These are phyloP conservation scores for Psittacus erithacus DNA, from an alignment of 2,113 vertebrate genomes.

Conservation along the genomic window DNA sequence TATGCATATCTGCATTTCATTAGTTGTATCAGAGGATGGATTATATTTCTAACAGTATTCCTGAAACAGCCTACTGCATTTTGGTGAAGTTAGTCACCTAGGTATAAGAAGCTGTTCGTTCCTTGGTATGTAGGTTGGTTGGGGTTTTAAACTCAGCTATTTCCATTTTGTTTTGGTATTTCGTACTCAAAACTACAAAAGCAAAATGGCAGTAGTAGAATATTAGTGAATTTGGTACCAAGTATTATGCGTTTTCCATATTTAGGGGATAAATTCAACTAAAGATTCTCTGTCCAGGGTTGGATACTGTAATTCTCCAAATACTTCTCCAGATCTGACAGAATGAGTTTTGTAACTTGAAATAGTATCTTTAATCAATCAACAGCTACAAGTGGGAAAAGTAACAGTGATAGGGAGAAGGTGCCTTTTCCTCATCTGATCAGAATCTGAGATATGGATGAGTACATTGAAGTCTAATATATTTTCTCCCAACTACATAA, in stretches of 20 bases:
- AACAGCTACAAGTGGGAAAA: neutral
- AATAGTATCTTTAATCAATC: neutral
- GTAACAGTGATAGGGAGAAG: neutral
- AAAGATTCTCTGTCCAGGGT: neutral
- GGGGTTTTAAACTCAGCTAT: neutral
- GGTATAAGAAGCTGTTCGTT: neutral
- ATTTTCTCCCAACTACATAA: neutral
- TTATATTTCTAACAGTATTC: neutral
- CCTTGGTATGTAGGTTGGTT: neutral
- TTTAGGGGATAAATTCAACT: neutral
- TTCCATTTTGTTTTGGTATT: neutral
- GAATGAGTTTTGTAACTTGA: neutral
- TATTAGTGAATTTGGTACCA: neutral
- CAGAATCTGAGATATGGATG: rapidly evolving
- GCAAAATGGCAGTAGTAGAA: neutral
- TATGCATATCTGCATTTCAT: neutral
- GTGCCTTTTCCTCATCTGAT: neutral
- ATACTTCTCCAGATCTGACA: neutral
- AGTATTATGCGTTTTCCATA: neutral
- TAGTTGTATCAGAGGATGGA: neutral
- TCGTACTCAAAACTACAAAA: neutral
- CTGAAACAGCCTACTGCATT: neutral
- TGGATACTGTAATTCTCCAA: neutral
- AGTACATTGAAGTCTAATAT: neutral
- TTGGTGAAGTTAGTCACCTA: too few relatives aligned